phyloP scores from a whole-genome alignment of 2,797 vertebrate genomes.

The Phrynocephalus forsythii region DNA sequence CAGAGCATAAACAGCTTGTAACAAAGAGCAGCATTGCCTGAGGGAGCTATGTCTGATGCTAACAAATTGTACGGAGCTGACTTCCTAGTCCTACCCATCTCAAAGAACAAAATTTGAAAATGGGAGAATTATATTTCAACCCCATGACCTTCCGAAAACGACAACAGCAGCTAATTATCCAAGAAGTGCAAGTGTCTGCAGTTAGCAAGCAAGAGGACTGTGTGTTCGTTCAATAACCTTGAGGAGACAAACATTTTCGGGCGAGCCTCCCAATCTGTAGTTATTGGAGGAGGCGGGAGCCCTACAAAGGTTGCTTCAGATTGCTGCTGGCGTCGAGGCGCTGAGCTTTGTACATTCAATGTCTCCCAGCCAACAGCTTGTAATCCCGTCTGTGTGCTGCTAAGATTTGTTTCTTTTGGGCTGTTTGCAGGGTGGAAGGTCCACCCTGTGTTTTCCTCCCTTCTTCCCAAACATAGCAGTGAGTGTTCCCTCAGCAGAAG shows the following conservation, averaged over 20 bases:
- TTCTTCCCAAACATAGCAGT: neutral
- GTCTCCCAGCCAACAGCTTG: slow-evolving; percentile 75
- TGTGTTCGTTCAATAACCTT: slow-evolving; percentile 77
- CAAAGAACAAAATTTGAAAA: slow-evolving; percentile 57
- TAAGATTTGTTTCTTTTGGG: slow-evolving; percentile 72
- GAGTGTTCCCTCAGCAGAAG: neutral
- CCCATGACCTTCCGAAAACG: slow-evolving; percentile 75
- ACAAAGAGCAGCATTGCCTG: slow-evolving; percentile 16
- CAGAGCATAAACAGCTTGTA: slow-evolving; percentile 31
- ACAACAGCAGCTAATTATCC: slow-evolving; percentile 81
- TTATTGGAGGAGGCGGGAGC: slow-evolving; percentile 58
- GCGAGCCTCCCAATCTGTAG: slow-evolving; percentile 64
- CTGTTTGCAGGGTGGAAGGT: slow-evolving; percentile 46
- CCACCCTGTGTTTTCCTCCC: neutral
- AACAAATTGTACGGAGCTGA: slow-evolving; percentile 68
- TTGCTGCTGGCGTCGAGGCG: slow-evolving; percentile 69
- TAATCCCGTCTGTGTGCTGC: slow-evolving; percentile 69
- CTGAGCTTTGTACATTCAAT: slow-evolving; percentile 73
- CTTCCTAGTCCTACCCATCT: slow-evolving; percentile 64
- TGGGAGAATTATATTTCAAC: slow-evolving; percentile 74
- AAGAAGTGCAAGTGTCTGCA: slow-evolving; percentile 66
- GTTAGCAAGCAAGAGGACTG: slow-evolving; percentile 72
- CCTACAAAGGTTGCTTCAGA: slow-evolving; percentile 66
- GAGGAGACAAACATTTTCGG: slow-evolving; percentile 63
- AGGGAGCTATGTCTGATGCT: slow-evolving; percentile 65